These are phyloP conservation scores for Proterorhinus semilunaris DNA, from an alignment of 2,113 vertebrate genomes.

Conservation along the genomic window DNA sequence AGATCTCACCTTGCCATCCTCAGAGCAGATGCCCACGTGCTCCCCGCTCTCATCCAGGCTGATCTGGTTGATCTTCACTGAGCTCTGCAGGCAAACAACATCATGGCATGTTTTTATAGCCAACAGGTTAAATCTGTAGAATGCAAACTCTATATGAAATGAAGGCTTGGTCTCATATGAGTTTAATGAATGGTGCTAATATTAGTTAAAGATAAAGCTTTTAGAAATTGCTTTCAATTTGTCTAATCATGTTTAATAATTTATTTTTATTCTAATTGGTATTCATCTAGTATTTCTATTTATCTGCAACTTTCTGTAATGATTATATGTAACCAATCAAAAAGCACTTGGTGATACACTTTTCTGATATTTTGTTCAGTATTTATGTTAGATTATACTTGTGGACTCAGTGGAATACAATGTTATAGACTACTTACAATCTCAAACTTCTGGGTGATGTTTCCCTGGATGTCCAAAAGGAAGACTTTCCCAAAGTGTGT, in stretches of 20 bases:
- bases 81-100: constrained; percentile 80
- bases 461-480: constrained; percentile 95
- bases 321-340: too few species aligned
- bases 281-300: too few species aligned
- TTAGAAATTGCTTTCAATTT: constrained; percentile 20
- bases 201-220: constrained; percentile 16
- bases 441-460: constrained; percentile 95
- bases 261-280: too few species aligned
- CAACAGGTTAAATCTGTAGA: constrained; percentile 45
- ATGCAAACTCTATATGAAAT: constrained; percentile 12
- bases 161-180: constrained; percentile 16
- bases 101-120: constrained; percentile 44
- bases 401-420: not conserved
- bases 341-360: too few species aligned
- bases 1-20: constrained; percentile 94
- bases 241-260: too few species aligned
- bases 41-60: constrained; percentile 98
- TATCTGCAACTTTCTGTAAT: too few species aligned
- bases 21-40: constrained; percentile 94
- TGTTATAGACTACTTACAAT: constrained; percentile 84
- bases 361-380: too few species aligned
- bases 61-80: constrained; percentile 98
- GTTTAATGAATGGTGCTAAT: constrained; percentile 28
- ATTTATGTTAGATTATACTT: not conserved
- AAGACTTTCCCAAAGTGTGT: constrained; percentile 98